Conservation (phyloP, 2,888 invertebrate species). For the Sisyra terminalis region DNA sequence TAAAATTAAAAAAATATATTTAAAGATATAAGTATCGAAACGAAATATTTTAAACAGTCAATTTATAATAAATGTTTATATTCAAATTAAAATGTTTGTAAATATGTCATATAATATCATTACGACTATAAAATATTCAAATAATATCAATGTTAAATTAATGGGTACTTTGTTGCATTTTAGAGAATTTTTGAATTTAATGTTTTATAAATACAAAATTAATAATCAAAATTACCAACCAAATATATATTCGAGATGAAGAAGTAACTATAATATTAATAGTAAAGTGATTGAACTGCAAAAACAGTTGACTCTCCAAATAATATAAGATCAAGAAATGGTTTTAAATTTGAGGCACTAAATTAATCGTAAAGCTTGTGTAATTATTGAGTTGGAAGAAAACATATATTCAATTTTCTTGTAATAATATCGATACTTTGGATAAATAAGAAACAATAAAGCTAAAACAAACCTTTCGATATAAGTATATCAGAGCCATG, state of each 20-base stretch:
- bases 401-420: too few relatives aligned
- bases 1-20: constrained; percentile 2
- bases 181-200: neutral
- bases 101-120: neutral
- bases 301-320: too few relatives aligned
- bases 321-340: too few relatives aligned
- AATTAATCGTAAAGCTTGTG: too few relatives aligned
- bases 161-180: neutral
- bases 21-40: neutral
- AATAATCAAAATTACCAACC: neutral
- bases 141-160: constrained; percentile 1
- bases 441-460: too few relatives aligned
- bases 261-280: too few relatives aligned
- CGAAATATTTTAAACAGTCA: constrained; percentile 1
- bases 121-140: neutral
- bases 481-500: too few relatives aligned
- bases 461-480: too few relatives aligned
- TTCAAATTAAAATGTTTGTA: neutral
- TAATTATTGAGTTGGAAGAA: too few relatives aligned
- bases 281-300: too few relatives aligned
- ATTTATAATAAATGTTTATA: constrained; percentile 1
- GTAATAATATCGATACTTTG: too few relatives aligned
- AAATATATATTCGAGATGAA: neutral
- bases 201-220: neutral
- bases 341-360: too few relatives aligned